phyloP scores from a whole-genome alignment of 2,797 vertebrate species.

The Protonibea diacanthus region DNA sequence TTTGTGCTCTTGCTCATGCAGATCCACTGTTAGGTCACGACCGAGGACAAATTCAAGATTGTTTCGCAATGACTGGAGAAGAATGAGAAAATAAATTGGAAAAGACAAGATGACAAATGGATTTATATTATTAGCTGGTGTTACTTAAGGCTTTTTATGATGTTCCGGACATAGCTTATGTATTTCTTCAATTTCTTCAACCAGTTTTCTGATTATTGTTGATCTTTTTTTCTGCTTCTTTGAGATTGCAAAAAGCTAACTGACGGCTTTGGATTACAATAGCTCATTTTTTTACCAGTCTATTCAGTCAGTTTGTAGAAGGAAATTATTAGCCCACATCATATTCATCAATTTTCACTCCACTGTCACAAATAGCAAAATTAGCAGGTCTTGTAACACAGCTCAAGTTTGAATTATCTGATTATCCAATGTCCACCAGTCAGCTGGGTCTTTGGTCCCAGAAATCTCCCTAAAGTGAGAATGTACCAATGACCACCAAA shows the following conservation, averaged over 20 bases:
- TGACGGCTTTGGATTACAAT: neutral
- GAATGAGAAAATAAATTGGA: conserved; percentile 43
- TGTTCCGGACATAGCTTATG: neutral
- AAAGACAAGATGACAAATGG: conserved; percentile 29
- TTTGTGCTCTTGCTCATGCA: conserved; percentile 36
- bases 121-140: conserved; percentile 6
- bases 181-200: too few relatives aligned
- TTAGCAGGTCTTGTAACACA: too few relatives aligned
- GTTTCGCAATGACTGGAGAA: conserved; percentile 24
- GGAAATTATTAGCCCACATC: neutral
- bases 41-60: conserved; percentile 30
- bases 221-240: neutral
- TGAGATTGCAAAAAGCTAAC: neutral
- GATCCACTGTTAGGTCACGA: conserved; percentile 32
- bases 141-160: neutral
- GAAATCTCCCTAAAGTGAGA: too few relatives aligned
- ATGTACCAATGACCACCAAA: too few relatives aligned
- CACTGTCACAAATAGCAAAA: too few relatives aligned
- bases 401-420: too few relatives aligned
- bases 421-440: too few relatives aligned
- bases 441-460: too few relatives aligned
- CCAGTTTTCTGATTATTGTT: conserved; percentile 5
- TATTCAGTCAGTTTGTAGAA: too few relatives aligned
- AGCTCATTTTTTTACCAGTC: neutral
- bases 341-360: too few relatives aligned